Conservation (phyloP, 2,888 invertebrate genomes). For the Ochropleura plecta region DNA sequence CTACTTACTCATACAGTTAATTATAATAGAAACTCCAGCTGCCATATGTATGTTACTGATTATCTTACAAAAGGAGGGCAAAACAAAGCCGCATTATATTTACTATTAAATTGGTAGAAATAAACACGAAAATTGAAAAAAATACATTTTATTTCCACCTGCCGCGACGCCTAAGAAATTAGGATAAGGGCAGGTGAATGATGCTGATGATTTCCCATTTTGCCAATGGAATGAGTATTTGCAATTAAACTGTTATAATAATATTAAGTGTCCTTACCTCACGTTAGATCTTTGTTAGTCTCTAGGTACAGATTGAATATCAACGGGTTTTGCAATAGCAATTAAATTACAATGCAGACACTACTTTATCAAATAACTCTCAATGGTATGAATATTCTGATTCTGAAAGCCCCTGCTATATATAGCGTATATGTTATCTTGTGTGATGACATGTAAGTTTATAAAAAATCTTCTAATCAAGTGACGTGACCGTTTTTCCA, state of each 20-base stretch:
- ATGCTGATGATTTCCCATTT: too few relatives aligned
- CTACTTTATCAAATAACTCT: neutral
- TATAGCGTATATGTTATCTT: neutral
- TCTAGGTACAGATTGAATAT: neutral
- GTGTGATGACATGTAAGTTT: conserved; percentile 10
- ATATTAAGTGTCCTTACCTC: neutral
- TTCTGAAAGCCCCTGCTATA: neutral
- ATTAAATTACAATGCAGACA: neutral
- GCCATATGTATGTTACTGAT: neutral
- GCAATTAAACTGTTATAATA: neutral
- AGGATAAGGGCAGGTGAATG: too few relatives aligned
- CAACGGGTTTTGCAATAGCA: neutral
- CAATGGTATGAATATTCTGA: too few relatives aligned
- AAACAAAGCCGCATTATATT: neutral
- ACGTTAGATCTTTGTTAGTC: neutral
- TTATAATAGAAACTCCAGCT: neutral
- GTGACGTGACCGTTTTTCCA: neutral
- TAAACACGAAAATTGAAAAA: neutral
- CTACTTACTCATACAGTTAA: neutral
- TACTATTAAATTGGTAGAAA: neutral
- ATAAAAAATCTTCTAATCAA: conserved; percentile 29
- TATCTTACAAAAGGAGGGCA: neutral
- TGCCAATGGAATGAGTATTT: neutral
- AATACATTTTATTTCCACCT: too few relatives aligned
- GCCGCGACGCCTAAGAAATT: too few relatives aligned